Conservation (phyloP, 1,140 invertebrate species). For the Heterodera carotae region DNA sequence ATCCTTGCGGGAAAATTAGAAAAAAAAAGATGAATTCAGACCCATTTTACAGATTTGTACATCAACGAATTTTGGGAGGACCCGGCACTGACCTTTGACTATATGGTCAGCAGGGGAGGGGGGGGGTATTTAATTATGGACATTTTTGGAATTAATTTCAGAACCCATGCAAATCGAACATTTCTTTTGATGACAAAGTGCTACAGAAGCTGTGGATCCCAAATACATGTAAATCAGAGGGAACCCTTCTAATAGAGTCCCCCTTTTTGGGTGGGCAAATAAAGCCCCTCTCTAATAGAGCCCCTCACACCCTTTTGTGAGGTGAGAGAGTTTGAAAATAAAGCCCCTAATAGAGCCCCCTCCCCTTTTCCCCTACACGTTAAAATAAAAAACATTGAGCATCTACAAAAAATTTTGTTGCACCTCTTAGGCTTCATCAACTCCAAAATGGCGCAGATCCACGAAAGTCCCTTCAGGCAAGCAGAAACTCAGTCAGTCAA, state of each 20-base stretch:
- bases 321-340: too few species aligned
- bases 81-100: constrained; percentile 61
- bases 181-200: constrained; percentile 64
- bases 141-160: constrained; percentile 39
- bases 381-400: too few species aligned
- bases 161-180: constrained; percentile 61
- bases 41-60: constrained; percentile 56
- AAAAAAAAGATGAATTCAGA: too few species aligned
- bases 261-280: too few species aligned
- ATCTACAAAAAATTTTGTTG: background rate
- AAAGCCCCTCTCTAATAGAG: too few species aligned
- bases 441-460: constrained; percentile 61
- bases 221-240: constrained; percentile 52
- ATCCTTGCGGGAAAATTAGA: too few species aligned
- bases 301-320: too few species aligned
- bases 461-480: constrained; percentile 61
- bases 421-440: constrained; percentile 41
- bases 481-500: too few species aligned
- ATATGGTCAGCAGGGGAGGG: constrained; percentile 58
- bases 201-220: constrained; percentile 63
- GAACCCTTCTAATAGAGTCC: too few species aligned
- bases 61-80: constrained; percentile 66
- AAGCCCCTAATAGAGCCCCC: too few species aligned
- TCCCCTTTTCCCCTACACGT: too few species aligned
- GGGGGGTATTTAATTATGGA: constrained; percentile 44